Evolutionary conservation across 23 tunicate genomes (phyloP).

Genomic region (Botrylloides violaceus): DNA sequence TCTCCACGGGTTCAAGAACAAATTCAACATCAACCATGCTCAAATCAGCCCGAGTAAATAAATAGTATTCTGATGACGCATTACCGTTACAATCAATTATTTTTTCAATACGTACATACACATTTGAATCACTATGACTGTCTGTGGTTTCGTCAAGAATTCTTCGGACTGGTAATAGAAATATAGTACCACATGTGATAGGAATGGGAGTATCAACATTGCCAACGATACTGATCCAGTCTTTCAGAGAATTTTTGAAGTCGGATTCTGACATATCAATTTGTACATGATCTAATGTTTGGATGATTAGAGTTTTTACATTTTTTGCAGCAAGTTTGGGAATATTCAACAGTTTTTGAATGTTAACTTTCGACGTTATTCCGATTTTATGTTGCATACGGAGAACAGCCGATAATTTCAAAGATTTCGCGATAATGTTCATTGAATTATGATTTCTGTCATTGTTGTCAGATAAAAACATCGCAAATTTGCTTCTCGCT

Average conservation of each 20-base stretch:
- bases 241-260: conserved; percentile 30
- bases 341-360: conserved; percentile 17
- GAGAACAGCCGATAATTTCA: conserved; percentile 42
- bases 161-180: conserved; percentile 27
- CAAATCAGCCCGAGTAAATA: background rate
- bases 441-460: background rate
- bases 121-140: background rate
- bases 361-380: conserved; percentile 47
- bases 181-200: conserved; percentile 36
- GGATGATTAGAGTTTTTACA: conserved; percentile 3
- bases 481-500: conserved; percentile 47
- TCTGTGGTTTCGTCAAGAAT: background rate
- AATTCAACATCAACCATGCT: background rate
- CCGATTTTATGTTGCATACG: conserved; percentile 64
- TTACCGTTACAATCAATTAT: background rate
- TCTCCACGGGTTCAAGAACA: background rate
- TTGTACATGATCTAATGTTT: background rate
- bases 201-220: conserved; percentile 52
- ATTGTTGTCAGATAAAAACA: conserved; percentile 11
- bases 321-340: conserved; percentile 12
- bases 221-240: conserved; percentile 42
- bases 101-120: background rate
- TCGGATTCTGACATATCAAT: background rate
- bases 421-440: conserved; percentile 1
- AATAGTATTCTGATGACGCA: background rate